Evolutionary conservation across 2,888 invertebrate species (phyloP), one percentile per base, ranked within the genome.

Genomic region (Tetanocera ferruginea): DNA sequence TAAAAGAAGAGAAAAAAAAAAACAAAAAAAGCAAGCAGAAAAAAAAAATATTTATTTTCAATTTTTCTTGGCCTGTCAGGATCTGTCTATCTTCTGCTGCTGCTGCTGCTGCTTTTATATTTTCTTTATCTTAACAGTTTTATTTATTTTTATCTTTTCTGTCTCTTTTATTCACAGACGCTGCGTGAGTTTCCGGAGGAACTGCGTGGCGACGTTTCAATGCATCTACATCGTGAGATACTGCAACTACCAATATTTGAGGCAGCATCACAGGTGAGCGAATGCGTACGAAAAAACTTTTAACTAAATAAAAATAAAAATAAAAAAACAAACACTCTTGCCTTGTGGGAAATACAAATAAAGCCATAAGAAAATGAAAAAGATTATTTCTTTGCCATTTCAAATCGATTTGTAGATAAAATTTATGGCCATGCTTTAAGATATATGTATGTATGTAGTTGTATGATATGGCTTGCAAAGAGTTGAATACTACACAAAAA

Each of bases 171-270:
- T 19, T 83, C 82, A 51, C 91, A 97, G 97, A 96, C 97, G 70
- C 91, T 98, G 82, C 96, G 96, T 90, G 98, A 98, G 91, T 98
- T 98, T 91, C 98, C 98, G 0, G 98, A 98, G 89, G 98, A 98
- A 90, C 91, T 98, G 77, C 92, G 98, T 79, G 98, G 98, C 23
- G 98, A 98, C 88, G 97, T 98, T 60, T 97, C 97, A 75, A 94
- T 98, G 94, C 98, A 98, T 91, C 92, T 98, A 84, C 97, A 98
- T 90, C 93, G 97, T 79, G 98, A 98, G 91, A 97, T 98, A 86
- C 92, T 98, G 83, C 96, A 96, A 84, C 92, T 98, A 81, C 97
- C 98, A 52, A 97, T 98, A 90, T 98, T 98, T 91, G 97, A 97
- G 89, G 93, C 95, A 3, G 97, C 98, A 17, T 97, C 97, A 3